These are phyloP conservation scores for Corella eumyota DNA, from an alignment of 23 tunicate species.

Conservation along the genomic window DNA sequence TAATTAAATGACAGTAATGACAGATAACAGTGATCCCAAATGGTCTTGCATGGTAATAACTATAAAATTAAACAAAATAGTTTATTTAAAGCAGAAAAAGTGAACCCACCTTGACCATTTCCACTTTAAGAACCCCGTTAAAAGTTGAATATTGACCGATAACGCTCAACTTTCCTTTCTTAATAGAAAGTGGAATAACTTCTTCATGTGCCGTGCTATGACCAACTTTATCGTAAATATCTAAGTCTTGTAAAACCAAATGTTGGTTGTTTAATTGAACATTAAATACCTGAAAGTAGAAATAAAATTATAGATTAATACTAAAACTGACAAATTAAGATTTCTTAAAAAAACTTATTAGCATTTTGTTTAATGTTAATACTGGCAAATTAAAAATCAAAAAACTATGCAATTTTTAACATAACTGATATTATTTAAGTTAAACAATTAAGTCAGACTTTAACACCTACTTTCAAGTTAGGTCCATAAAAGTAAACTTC, in stretches of 20 bases:
- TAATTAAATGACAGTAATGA: too few relatives aligned
- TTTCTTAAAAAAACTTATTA: not conserved
- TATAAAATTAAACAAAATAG: too few relatives aligned
- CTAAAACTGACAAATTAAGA: not conserved
- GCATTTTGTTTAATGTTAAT: not conserved
- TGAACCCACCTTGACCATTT: constrained; percentile 69
- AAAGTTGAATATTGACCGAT: constrained; percentile 60
- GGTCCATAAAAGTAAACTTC: constrained; percentile 86
- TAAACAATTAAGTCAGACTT: not conserved
- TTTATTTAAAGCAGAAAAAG: too few relatives aligned
- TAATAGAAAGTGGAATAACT: constrained; percentile 46
- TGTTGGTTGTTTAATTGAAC: constrained; percentile 77
- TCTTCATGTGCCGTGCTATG: constrained; percentile 84
- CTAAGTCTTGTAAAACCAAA: constrained; percentile 37
- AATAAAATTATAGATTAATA: not conserved
- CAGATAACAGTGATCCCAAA: too few relatives aligned
- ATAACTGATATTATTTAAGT: not conserved
- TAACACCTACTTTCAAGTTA: constrained; percentile 37
- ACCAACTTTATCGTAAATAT: constrained; percentile 69
- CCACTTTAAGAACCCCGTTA: constrained; percentile 43
- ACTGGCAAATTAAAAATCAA: too few relatives aligned
- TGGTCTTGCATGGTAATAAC: too few relatives aligned
- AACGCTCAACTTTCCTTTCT: constrained; percentile 72
- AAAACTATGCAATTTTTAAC: not conserved
- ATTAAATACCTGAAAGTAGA: constrained; percentile 39